Evolutionary conservation across 2,113 vertebrate species (phyloP).

Genomic region (Hemibagrus wyckioides): DNA sequence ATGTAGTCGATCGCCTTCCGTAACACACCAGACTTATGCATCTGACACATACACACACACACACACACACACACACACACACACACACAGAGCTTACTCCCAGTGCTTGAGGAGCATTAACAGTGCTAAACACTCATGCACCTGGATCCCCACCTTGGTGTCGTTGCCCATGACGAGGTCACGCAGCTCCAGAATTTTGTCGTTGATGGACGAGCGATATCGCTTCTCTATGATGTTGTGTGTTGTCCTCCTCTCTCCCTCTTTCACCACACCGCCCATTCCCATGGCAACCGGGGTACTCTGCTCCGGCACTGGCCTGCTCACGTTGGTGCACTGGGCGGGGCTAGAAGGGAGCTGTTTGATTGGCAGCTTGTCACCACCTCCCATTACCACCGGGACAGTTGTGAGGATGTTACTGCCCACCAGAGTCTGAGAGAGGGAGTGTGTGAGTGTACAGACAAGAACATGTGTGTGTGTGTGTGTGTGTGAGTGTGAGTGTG

Average conservation of each 20-base stretch:
- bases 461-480: slow-evolving; percentile 6
- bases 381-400: slow-evolving; percentile 92
- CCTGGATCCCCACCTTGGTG: slow-evolving; percentile 82
- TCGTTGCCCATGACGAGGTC: slow-evolving; percentile 96
- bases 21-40: slow-evolving; percentile 96
- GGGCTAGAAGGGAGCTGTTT: slow-evolving; percentile 84
- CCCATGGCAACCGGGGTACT: slow-evolving; percentile 58
- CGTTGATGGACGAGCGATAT: slow-evolving; percentile 96
- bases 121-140: background rate
- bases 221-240: slow-evolving; percentile 99
- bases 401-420: slow-evolving; percentile 96
- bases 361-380: slow-evolving; percentile 93
- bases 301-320: slow-evolving; percentile 72
- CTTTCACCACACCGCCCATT: slow-evolving; percentile 82
- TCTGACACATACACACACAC: slow-evolving; percentile 67
- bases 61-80: slow-evolving; percentile 5
- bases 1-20: slow-evolving; percentile 98
- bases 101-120: too few species aligned
- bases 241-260: slow-evolving; percentile 93
- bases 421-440: slow-evolving; percentile 83
- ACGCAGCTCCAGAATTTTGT: slow-evolving; percentile 95
- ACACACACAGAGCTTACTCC: background rate
- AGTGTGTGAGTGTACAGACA: background rate
- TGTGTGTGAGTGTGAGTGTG: slow-evolving; percentile 4
- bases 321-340: slow-evolving; percentile 72